Evolutionary conservation across 53 echinoderm and acorn worm genomes (phyloP).

Genomic region (Astropecten irregularis): DNA sequence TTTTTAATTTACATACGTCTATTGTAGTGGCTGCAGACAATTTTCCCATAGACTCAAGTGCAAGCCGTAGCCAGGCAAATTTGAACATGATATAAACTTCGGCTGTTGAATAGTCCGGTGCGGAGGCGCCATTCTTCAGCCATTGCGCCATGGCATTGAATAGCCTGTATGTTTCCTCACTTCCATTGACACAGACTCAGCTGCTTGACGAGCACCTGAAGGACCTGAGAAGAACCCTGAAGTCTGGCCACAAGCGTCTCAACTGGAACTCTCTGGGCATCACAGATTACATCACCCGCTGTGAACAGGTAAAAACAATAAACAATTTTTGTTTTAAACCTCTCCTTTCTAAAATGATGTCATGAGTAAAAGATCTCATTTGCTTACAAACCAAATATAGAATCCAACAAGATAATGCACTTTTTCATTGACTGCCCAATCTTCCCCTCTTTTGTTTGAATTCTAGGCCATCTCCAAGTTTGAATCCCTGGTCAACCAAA

Average conservation of each 20-base stretch:
- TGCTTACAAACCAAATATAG: too few relatives aligned
- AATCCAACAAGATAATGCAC: too few relatives aligned
- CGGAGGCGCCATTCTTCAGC: too few relatives aligned
- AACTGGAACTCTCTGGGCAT: slow-evolving; percentile 99
- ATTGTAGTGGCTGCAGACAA: too few relatives aligned
- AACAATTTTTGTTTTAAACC: neutral
- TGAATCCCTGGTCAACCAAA: slow-evolving; percentile 97
- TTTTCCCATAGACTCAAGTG: too few relatives aligned
- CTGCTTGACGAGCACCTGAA: slow-evolving; percentile 89
- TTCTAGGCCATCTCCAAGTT: slow-evolving; percentile 95
- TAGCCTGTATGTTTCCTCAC: too few relatives aligned
- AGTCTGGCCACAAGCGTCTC: slow-evolving; percentile 95
- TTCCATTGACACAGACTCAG: slow-evolving; percentile 67
- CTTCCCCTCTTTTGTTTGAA: neutral
- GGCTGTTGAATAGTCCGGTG: too few relatives aligned
- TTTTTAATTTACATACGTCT: too few relatives aligned
- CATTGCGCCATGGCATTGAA: too few relatives aligned
- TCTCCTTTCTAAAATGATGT: neutral
- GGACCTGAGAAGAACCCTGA: slow-evolving; percentile 83
- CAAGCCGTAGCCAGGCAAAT: too few relatives aligned
- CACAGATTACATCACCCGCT: slow-evolving; percentile 83
- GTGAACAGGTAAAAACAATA: slow-evolving; percentile 84
- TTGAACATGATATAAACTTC: too few relatives aligned
- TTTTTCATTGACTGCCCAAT: too few relatives aligned
- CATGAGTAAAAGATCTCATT: neutral